These are phyloP conservation scores for Platorchestia sp. DNA, from an alignment of 1,140 invertebrate genomes.

Conservation along the genomic window DNA sequence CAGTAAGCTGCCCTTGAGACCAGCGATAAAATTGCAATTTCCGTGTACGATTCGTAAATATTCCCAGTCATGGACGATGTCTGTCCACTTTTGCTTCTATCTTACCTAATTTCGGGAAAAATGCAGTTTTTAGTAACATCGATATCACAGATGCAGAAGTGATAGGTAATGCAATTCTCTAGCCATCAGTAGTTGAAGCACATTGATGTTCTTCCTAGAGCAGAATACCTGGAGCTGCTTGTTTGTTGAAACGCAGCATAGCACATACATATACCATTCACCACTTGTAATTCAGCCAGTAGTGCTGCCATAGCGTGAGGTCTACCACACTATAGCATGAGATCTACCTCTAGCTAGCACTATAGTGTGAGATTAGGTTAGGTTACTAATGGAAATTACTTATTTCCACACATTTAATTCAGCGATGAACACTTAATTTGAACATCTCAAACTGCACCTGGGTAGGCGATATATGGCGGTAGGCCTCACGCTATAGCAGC, in stretches of 20 bases:
- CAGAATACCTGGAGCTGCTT: neutral
- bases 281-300: too few species aligned
- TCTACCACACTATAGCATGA: too few species aligned
- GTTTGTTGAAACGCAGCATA: neutral
- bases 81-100: neutral
- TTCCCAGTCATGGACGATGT: neutral
- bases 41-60: neutral
- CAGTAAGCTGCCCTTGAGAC: neutral
- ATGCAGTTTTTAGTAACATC: neutral
- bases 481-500: too few species aligned
- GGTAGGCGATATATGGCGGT: too few species aligned
- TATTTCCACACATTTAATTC: too few species aligned
- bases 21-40: neutral
- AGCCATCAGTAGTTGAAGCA: neutral
- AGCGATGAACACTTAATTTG: too few species aligned
- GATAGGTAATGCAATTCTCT: neutral
- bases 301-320: too few species aligned
- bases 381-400: too few species aligned
- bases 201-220: neutral
- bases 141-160: neutral
- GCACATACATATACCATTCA: too few species aligned
- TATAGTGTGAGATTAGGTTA: too few species aligned
- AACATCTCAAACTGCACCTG: too few species aligned
- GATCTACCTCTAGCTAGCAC: too few species aligned
- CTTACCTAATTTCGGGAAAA: neutral